phyloP scores from a whole-genome alignment of 2,113 vertebrate species.

The Leptobrachium ailaonicum region DNA sequence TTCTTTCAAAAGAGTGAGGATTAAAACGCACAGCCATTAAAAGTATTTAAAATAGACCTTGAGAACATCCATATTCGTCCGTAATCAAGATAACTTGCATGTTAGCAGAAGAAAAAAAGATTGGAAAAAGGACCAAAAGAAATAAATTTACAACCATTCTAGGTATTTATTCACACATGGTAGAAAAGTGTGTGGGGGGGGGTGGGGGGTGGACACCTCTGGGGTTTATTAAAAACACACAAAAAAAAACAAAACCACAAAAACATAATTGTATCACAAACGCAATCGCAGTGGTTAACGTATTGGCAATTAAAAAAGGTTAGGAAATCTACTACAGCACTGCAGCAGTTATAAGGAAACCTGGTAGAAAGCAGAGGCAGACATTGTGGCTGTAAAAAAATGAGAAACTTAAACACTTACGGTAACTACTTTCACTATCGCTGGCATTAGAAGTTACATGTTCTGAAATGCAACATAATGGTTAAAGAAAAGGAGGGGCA shows the following conservation, averaged over 20 bases:
- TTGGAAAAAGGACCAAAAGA: constrained; percentile 47
- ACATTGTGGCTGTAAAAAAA: constrained; percentile 49
- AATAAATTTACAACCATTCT: too few species aligned
- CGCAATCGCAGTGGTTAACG: too few species aligned
- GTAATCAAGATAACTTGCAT: constrained; percentile 82
- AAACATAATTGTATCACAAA: too few species aligned
- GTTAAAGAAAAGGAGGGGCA: constrained; percentile 70
- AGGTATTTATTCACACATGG: too few species aligned
- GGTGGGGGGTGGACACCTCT: too few species aligned
- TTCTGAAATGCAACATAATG: constrained; percentile 88
- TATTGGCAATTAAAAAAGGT: not conserved
- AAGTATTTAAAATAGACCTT: constrained; percentile 71
- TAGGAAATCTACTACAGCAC: not conserved
- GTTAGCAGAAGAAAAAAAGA: constrained; percentile 70
- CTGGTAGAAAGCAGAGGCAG: constrained; percentile 25
- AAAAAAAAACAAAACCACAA: constrained; percentile 2
- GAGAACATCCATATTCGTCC: constrained; percentile 78
- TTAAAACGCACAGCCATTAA: constrained; percentile 55
- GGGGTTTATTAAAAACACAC: not conserved
- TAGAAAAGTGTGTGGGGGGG: too few species aligned
- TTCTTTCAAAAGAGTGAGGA: not conserved
- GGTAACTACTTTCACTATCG: constrained; percentile 99
- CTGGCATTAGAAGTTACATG: constrained; percentile 98
- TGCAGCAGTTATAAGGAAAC: not conserved
- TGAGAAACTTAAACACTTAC: constrained; percentile 82